A percentile compares a stretch with the other conserved stretches of the same genome.
phyloP scores from a whole-genome alignment of 2,113 vertebrate genomes.

The Antennarius striatus region DNA sequence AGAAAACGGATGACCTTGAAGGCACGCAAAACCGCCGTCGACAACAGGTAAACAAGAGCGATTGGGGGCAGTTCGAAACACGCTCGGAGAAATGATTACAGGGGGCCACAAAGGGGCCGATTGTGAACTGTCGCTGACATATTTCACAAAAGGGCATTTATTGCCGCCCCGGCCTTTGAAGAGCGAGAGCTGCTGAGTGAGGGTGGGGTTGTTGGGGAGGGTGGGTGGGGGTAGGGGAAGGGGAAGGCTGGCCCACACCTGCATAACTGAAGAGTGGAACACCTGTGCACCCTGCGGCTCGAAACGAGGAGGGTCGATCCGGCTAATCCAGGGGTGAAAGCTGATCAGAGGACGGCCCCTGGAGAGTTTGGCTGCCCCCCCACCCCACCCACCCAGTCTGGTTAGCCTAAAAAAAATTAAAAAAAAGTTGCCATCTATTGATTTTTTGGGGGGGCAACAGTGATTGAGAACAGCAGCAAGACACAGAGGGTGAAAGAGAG shows the following conservation, averaged over 20 bases:
- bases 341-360: conserved; percentile 70
- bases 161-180: conserved; percentile 68
- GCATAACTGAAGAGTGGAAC: conserved; percentile 75
- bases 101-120: conserved; percentile 60
- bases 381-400: not conserved
- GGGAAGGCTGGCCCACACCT: conserved; percentile 72
- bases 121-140: conserved; percentile 67
- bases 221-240: conserved; percentile 34
- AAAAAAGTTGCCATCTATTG: conserved; percentile 45
- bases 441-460: conserved; percentile 51
- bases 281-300: conserved; percentile 79
- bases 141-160: conserved; percentile 72
- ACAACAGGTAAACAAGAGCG: too few relatives aligned
- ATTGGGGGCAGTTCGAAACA: conserved; percentile 17
- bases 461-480: conserved; percentile 42
- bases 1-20: conserved; percentile 19
- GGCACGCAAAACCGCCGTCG: not conserved
- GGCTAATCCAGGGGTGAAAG: conserved; percentile 68
- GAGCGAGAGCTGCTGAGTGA: conserved; percentile 69
- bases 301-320: conserved; percentile 59
- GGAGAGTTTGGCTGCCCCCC: conserved; percentile 52
- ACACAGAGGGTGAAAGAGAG: conserved; percentile 45
- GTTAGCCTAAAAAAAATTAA: conserved; percentile 37
- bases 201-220: not conserved
- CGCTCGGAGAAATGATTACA: conserved; percentile 51